phyloP scores from a whole-genome alignment of 1,140 invertebrate species.

The Drosophila nannoptera region DNA sequence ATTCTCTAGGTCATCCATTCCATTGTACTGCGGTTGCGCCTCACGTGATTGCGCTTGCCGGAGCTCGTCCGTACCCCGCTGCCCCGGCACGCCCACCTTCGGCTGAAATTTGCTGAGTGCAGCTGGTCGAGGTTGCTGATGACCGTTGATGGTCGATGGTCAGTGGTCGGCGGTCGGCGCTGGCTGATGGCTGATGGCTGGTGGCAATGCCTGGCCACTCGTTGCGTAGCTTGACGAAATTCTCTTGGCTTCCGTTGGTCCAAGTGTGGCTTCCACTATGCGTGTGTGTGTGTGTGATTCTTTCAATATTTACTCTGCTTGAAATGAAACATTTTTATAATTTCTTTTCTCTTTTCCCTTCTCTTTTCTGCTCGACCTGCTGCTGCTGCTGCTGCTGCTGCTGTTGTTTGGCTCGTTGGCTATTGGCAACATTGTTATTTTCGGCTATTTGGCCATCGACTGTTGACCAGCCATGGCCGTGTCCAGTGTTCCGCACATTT shows the following conservation, averaged over 20 bases:
- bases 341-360: constrained; percentile 52
- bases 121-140: constrained; percentile 46
- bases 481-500: constrained; percentile 46
- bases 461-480: constrained; percentile 56
- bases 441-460: constrained; percentile 74
- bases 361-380: constrained; percentile 36
- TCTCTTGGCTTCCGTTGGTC: constrained; percentile 65
- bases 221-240: constrained; percentile 68
- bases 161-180: constrained; percentile 28
- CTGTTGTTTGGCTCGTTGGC: constrained; percentile 73
- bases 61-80: constrained; percentile 44
- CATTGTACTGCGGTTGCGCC: constrained; percentile 21
- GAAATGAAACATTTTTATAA: constrained; percentile 73
- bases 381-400: constrained; percentile 46
- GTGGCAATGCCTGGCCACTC: constrained; percentile 41
- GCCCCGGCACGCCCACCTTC: constrained; percentile 53
- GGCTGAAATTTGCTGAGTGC: constrained; percentile 66
- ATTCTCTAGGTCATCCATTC: background rate
- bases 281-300: constrained; percentile 23
- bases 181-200: constrained; percentile 28
- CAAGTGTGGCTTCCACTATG: constrained; percentile 34
- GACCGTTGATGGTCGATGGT: constrained; percentile 22
- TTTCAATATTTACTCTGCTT: constrained; percentile 66
- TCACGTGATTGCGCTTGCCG: constrained; percentile 52
- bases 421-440: constrained; percentile 77